A percentile compares a stretch with the other conserved stretches of the same genome.
These are phyloP conservation scores for Calidris pugnax DNA, from an alignment of 2,113 vertebrate genomes.

Conservation along the genomic window DNA sequence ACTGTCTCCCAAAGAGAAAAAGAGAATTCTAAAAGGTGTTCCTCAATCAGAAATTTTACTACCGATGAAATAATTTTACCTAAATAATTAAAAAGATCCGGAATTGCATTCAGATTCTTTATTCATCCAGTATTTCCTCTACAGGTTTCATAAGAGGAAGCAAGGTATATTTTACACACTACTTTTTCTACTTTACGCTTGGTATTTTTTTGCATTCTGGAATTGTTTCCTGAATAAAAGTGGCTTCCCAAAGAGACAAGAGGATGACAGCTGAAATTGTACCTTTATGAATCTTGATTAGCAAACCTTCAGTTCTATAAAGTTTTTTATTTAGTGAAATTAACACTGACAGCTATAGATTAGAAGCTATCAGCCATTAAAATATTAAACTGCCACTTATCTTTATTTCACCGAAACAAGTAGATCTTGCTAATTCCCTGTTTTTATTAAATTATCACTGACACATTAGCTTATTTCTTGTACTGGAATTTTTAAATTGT, in stretches of 20 bases:
- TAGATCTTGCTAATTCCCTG: neutral
- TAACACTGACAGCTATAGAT: constrained; percentile 40
- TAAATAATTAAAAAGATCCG: neutral
- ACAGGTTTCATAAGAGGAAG: neutral
- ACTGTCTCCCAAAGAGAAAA: neutral
- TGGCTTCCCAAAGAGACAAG: constrained; percentile 27
- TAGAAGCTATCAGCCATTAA: constrained; percentile 47
- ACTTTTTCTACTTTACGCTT: neutral
- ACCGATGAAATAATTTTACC: neutral
- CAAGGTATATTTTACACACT: neutral
- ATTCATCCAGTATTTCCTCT: neutral
- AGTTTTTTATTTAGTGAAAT: constrained; percentile 38
- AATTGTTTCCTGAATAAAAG: constrained; percentile 4
- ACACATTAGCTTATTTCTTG: neutral
- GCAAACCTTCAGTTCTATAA: constrained; percentile 30
- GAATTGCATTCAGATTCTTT: neutral
- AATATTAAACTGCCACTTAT: neutral
- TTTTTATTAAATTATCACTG: neutral
- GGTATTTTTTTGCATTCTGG: neutral
- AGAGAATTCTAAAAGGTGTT: neutral
- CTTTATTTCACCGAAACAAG: neutral
- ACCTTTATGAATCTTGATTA: constrained; percentile 58
- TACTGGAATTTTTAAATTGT: neutral
- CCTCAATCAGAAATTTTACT: neutral
- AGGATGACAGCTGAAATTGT: constrained; percentile 47